Conservation (phyloP, 2,888 invertebrate species). For the Xestia xanthographa region DNA sequence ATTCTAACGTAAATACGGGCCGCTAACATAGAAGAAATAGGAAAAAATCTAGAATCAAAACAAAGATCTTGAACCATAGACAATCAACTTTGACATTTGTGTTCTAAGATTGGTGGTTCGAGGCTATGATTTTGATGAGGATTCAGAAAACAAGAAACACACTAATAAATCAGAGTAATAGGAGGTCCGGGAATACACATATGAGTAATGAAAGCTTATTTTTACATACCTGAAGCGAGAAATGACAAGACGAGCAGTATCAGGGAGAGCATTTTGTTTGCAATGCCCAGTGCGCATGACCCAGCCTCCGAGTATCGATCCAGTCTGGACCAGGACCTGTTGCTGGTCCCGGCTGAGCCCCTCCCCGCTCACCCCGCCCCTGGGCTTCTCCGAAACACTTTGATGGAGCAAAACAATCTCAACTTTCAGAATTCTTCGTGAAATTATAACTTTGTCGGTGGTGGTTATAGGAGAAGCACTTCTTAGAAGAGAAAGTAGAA, state of each 20-base stretch:
- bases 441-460: constrained; percentile 83
- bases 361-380: constrained; percentile 69
- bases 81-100: constrained; percentile 71
- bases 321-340: constrained; percentile 84
- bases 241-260: constrained; percentile 84
- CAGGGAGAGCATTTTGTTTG: constrained; percentile 85
- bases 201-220: constrained; percentile 58
- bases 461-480: constrained; percentile 57
- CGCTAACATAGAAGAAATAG: neutral
- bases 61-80: constrained; percentile 68
- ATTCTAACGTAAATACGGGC: neutral
- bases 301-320: constrained; percentile 87
- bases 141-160: constrained; percentile 51
- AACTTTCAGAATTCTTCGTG: constrained; percentile 86
- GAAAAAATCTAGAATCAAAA: constrained; percentile 52
- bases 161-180: constrained; percentile 46
- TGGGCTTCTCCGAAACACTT: constrained; percentile 77
- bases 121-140: constrained; percentile 32
- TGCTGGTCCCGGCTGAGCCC: constrained; percentile 81
- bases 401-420: constrained; percentile 86
- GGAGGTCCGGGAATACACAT: constrained; percentile 14
- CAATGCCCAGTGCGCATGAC: constrained; percentile 82
- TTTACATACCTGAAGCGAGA: constrained; percentile 84
- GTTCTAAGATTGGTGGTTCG: constrained; percentile 28
- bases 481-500: constrained; percentile 63